phyloP scores from a whole-genome alignment of 1,140 invertebrate species.

The Daktulosphaira vitifoliae region DNA sequence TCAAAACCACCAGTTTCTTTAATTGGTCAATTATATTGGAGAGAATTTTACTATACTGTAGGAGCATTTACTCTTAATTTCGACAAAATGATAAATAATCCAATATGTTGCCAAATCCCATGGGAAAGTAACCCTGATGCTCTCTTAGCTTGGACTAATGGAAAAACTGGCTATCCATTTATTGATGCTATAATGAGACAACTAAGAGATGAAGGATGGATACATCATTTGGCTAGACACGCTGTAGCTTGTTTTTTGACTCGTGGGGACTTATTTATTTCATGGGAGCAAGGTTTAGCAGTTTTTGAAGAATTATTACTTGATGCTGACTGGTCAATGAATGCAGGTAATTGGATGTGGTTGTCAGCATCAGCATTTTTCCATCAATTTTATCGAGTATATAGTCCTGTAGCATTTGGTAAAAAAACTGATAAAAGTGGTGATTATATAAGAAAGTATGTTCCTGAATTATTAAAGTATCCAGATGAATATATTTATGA shows the following conservation, averaged over 20 bases:
- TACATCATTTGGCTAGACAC: conserved; percentile 64
- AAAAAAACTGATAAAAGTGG: conserved; percentile 65
- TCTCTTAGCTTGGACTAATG: conserved; percentile 58
- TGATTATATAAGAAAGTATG: conserved; percentile 62
- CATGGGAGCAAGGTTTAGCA: conserved; percentile 54
- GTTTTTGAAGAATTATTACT: conserved; percentile 62
- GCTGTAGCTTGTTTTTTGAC: conserved; percentile 66
- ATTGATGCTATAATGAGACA: conserved; percentile 73
- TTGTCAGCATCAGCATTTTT: conserved; percentile 67
- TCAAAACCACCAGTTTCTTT: conserved; percentile 53
- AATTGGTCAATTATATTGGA: conserved; percentile 61
- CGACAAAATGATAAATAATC: conserved; percentile 61
- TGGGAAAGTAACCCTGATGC: conserved; percentile 57
- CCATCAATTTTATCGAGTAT: conserved; percentile 64
- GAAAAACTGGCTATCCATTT: conserved; percentile 65
- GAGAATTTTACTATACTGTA: conserved; percentile 67
- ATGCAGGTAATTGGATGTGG: conserved; percentile 77
- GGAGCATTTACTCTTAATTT: conserved; percentile 61
- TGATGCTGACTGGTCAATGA: conserved; percentile 67
- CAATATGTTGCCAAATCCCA: conserved; percentile 61
- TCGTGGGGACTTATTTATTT: conserved; percentile 53
- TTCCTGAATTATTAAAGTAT: conserved; percentile 58
- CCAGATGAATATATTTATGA: conserved; percentile 63
- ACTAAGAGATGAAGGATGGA: conserved; percentile 63
- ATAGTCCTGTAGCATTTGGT: conserved; percentile 65